Evolutionary conservation across 2,113 vertebrate genomes (phyloP), one percentile per base, ranked within the genome.

Genomic region (Pachycephala philippinensis): DNA sequence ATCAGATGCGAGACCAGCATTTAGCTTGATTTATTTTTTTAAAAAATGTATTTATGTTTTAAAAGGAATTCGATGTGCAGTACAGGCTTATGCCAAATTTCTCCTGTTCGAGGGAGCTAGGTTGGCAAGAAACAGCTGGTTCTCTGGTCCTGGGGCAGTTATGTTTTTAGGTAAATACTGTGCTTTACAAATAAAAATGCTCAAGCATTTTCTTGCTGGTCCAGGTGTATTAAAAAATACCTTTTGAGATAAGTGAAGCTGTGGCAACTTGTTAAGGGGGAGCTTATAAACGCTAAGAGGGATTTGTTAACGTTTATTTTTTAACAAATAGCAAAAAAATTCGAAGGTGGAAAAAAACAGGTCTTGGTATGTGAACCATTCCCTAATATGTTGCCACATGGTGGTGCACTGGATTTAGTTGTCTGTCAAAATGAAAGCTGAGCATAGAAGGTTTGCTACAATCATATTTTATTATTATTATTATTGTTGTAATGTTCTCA

Each of bases 331-430:
- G 66, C 31, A 28, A 35, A 75, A 77, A 39, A 40, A 14, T 27
- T 31, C 0, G 2, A 78, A 92, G 47, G 68, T 89, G 74, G 66
- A 39, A 69, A 85, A 89, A 93, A 53, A 0, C 82, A 87, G 44
- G n/a, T 93, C 82, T 79, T 86, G 65, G 61, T 83, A 56, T 52
- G 7, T 18, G 50, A 94, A 31, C 57, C 78, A 11, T 94, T 92
- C 77, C 33, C 7, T 90, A 45, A 37, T 81, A 23, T 69, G 49
- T 96, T 96, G 93, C 95, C 84, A 96, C 94, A 96, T 84, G 91
- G 94, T 97, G 92, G 96, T 90, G 94, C 92, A 91, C 90, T 97
- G 75, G 70, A 93, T 97, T 96, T 96, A 96, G 93, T 93, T 96
- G 95, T 86, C 74, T 93, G 82, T 96, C 88, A 90, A 13, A 89